Base-by-base conservation (phyloP, 2,113 vertebrate genomes). In the Syrrhaptes paradoxus region DNA sequence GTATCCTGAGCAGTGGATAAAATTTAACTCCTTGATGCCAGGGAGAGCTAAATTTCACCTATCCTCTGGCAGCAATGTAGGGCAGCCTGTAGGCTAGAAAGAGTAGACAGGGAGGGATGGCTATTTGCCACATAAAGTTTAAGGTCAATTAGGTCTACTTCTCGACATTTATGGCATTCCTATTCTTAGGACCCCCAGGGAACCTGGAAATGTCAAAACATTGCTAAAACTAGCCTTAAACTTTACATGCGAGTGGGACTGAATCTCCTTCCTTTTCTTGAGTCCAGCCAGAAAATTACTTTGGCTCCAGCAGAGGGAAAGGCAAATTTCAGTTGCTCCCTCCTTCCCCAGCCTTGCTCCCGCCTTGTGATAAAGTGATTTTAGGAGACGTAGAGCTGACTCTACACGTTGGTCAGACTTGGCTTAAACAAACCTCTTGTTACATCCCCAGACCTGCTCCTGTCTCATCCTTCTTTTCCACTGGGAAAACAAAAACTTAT, bases 151-250 rank as follows among this genome's bases (percentile, higher is more conserved):
- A 92, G 95, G 85, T 88, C 93, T 82, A 36, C 5, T 24, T 90
- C 87, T 91, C 72, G 43, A 96, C 94, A 95, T 97, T 97, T 95
- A 87, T 93, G 89, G 77, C 82, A 86, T 94, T 93, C 34, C 19
- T 79, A 78, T 91, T 96, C 87, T 63, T 36, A 48, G 91, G 86
- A 87, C 78, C 90, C 92, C 57, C 3, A 83, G 91, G 80, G 88
- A 78, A 79, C 70, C 92, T 63, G 87, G 92, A 98, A 98, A 98
- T 97, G 97, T 97, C 98, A 98, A 97, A 97, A 96, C 92, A 96
- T 59, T 81, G 93, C 93, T 95, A 90, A 92, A 97, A 92, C 87
- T 97, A 97, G 97, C 97, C 94, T 98, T 98, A 98, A 98, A 97
- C 91, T 97, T 98, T 95, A 95, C 95, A 90, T 91, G 58, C 4